Base-by-base conservation (phyloP, 2,113 vertebrate genomes). In the Actenoides lindsayi region DNA sequence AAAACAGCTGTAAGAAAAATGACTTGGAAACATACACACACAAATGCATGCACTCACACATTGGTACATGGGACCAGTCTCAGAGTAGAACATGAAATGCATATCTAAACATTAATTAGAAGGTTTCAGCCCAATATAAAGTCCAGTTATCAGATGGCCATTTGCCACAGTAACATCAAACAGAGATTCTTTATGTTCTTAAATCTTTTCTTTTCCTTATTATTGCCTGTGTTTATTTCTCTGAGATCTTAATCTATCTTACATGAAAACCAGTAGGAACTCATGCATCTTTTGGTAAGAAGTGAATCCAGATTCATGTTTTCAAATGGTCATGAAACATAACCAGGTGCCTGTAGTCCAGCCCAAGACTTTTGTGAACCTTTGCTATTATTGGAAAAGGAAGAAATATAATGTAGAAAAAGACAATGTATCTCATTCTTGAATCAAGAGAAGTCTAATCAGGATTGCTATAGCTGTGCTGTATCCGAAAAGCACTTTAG, bases 21-120 rank as follows among this genome's bases (percentile, higher is more conserved):
- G 30, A 21, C 16, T 70, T 60, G 25, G 27, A 73, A 85, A 57
- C 10, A 19, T 1, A 54, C 1, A n/a, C 21, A n/a, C 13, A 46
- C 16, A n/a, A 5, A 33, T 6, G 8, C 30, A 64, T 17, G 16
- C 16, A 54, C 11, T 33, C 6, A 53, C 9, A 42, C 7, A 37
- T 15, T 0, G 0, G 37, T 13, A 31, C 33, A 57, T 0, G 2
- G 39, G 24, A 48, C 44, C 16, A 35, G 33, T 11, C 25, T 70
- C 18, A 25, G 0, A 23, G 44, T 2, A 42, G 23, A 83, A 18
- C 1, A 10, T 14, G 15, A 65, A 63, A 54, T 50, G 30, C 0
- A 4, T 5, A 7, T 25, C 8, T 5, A 53, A 53, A 53, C 15
- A 23, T 37, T 48, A 71, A 13, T 46, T 73, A n/a, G 24, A 21